Percentiles rank a stretch among this genome's conserved stretches.
Evolutionary conservation across 2,113 vertebrate species (phyloP).

Genomic region (Pteropus alecto): DNA sequence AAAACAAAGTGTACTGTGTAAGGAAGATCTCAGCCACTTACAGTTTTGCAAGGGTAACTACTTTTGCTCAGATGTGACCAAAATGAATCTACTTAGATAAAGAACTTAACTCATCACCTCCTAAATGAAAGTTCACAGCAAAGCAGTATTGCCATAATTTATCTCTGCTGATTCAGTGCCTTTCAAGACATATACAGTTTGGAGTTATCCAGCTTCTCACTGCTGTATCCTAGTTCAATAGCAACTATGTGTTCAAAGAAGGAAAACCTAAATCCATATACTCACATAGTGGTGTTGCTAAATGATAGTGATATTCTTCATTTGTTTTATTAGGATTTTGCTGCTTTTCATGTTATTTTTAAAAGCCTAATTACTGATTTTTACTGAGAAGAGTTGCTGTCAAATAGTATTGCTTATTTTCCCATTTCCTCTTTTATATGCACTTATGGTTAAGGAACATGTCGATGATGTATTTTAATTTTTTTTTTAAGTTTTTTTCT

Average conservation of each 20-base stretch:
- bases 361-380: background rate
- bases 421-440: background rate
- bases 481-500: background rate
- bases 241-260: constrained; percentile 12
- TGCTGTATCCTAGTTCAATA: background rate
- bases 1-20: background rate
- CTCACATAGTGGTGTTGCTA: background rate
- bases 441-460: background rate
- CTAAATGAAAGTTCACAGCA: background rate
- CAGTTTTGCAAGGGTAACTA: constrained; percentile 15
- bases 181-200: background rate
- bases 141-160: background rate
- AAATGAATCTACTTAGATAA: constrained; percentile 13
- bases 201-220: constrained; percentile 17
- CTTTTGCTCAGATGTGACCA: constrained; percentile 36
- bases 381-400: background rate
- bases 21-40: background rate
- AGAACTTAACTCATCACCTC: constrained; percentile 1
- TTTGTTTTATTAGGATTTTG: background rate
- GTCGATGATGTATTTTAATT: background rate
- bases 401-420: constrained; percentile 10
- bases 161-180: constrained; percentile 12
- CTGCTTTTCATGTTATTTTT: background rate
- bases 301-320: background rate
- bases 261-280: constrained; percentile 1